These are phyloP conservation scores for Portunus trituberculatus DNA, from an alignment of 1,140 invertebrate species.

Conservation along the genomic window DNA sequence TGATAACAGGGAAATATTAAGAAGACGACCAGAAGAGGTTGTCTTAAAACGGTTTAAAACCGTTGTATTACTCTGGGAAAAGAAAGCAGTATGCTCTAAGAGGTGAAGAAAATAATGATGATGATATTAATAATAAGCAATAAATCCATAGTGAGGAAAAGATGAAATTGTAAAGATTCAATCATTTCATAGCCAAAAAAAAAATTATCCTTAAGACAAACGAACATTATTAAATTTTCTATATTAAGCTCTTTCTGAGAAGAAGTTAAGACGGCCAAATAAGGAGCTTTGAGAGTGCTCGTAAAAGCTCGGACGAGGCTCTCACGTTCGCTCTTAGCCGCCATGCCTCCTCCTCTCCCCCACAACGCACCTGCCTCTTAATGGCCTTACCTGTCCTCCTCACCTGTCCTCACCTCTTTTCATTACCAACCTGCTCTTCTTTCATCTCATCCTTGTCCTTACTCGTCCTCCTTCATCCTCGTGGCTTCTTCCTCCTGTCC, in stretches of 20 bases:
- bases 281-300: neutral
- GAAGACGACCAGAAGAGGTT: too few species aligned
- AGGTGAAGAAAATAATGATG: neutral
- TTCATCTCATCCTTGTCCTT: neutral
- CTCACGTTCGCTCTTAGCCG: neutral
- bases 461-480: neutral
- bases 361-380: neutral
- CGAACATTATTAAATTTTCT: neutral
- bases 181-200: neutral
- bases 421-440: neutral
- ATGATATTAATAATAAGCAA: neutral
- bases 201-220: neutral
- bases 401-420: neutral
- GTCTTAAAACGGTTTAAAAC: too few species aligned
- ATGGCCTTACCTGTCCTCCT: neutral
- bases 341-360: neutral
- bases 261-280: neutral
- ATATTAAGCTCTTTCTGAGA: slow-evolving; percentile 8
- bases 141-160: neutral
- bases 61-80: too few species aligned
- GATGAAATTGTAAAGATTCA: neutral
- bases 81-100: too few species aligned
- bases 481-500: neutral
- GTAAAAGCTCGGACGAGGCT: neutral
- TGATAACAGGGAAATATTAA: too few species aligned